Percentiles rank a stretch among this genome's conserved stretches.
These are phyloP conservation scores for Anser brachyrhynchus DNA, from an alignment of 2,113 vertebrate species.

Conservation along the genomic window DNA sequence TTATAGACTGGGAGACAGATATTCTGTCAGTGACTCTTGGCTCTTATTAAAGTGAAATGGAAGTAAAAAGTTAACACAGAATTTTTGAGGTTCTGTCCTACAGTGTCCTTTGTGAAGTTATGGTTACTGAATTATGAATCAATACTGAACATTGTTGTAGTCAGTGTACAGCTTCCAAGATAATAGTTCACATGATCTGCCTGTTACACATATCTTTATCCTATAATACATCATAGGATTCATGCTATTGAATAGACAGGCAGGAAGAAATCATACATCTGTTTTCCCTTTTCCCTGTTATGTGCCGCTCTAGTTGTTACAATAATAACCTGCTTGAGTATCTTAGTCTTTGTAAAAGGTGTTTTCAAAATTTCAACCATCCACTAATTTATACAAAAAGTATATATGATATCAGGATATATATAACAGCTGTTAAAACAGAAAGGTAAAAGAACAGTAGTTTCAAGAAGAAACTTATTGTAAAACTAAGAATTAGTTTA, in stretches of 20 bases:
- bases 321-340: not conserved
- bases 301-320: not conserved
- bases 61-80: not conserved
- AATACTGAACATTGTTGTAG: not conserved
- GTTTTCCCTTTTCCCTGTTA: not conserved
- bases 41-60: not conserved
- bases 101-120: not conserved
- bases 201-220: not conserved
- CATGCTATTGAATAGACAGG: not conserved
- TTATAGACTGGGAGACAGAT: not conserved
- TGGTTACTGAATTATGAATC: rapidly evolving
- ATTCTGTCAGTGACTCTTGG: not conserved
- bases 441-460: not conserved
- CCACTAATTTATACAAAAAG: not conserved
- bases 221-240: no score
- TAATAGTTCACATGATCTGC: not conserved
- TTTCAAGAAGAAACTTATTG: not conserved
- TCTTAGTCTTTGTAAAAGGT: not conserved
- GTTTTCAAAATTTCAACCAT: not conserved
- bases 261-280: not conserved
- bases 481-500: no score
- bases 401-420: no score
- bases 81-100: not conserved
- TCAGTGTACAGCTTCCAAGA: not conserved
- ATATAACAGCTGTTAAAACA: not conserved